Evolutionary conservation across 2,113 vertebrate genomes (phyloP).

Genomic region (Sylvilagus bachmani): DNA sequence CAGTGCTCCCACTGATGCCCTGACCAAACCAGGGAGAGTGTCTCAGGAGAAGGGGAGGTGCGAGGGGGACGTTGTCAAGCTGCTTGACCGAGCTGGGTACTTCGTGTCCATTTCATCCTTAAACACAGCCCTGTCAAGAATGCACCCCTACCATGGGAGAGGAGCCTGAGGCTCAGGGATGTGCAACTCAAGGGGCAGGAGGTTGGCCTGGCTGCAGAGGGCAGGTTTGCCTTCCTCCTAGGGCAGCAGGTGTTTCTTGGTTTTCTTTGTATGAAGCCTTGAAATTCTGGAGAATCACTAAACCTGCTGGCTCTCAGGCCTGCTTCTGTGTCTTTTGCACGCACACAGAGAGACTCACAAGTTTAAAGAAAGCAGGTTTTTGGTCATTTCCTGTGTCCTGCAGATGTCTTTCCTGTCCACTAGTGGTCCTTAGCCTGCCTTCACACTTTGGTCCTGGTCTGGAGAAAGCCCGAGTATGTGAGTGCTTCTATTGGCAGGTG

Average conservation of each 20-base stretch:
- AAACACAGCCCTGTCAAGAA: not conserved
- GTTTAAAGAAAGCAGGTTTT: not conserved
- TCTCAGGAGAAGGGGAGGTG: not conserved
- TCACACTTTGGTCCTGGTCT: not conserved
- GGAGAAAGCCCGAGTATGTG: not conserved
- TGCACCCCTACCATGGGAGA: not conserved
- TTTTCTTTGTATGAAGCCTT: not conserved
- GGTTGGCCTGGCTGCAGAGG: not conserved
- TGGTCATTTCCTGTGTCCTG: not conserved
- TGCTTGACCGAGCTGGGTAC: rapidly evolving
- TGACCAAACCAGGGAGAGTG: not conserved
- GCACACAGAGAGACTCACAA: not conserved
- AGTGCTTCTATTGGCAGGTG: conserved; percentile 51
- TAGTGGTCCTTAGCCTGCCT: not conserved
- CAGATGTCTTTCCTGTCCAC: not conserved
- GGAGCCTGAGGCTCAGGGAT: not conserved
- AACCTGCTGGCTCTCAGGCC: not conserved
- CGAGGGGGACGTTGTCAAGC: not conserved
- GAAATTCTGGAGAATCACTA: not conserved
- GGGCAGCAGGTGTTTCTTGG: not conserved
- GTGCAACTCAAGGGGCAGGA: rapidly evolving
- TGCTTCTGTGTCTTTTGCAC: not conserved
- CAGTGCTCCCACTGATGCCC: not conserved
- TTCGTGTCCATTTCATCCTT: rapidly evolving
- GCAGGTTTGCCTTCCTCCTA: not conserved